Conservation (phyloP, 2,888 invertebrate species). For the Cephus pulcher region DNA sequence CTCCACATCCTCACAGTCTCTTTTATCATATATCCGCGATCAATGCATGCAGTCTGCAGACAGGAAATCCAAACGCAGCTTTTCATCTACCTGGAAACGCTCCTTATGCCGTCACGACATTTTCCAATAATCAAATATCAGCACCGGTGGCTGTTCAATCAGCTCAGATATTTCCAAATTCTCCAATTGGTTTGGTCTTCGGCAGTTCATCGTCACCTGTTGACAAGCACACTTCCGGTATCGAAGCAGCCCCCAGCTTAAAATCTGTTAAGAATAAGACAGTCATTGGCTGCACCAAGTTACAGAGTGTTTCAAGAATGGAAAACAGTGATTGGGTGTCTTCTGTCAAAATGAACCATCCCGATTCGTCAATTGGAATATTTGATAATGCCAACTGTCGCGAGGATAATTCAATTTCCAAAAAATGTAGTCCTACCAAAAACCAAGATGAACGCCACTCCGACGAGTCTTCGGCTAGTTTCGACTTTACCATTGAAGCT, state of each 20-base stretch:
- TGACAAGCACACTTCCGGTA: constrained; percentile 33
- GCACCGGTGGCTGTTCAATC: constrained; percentile 29
- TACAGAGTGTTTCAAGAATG: constrained; percentile 11
- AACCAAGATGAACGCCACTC: constrained; percentile 48
- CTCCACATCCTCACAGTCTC: constrained; percentile 24
- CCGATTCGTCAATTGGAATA: not conserved
- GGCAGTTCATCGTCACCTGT: constrained; percentile 23
- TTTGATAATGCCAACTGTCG: not conserved
- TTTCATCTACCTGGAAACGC: constrained; percentile 40
- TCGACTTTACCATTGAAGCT: constrained; percentile 73
- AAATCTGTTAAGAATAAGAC: constrained; percentile 6
- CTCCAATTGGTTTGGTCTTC: constrained; percentile 28
- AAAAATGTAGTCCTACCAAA: constrained; percentile 16
- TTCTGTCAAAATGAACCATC: not conserved
- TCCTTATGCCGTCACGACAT: constrained; percentile 37
- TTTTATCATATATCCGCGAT: constrained; percentile 49
- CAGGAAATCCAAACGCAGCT: constrained; percentile 41
- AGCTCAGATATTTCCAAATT: constrained; percentile 40
- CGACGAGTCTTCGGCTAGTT: constrained; percentile 70
- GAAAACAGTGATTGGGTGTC: constrained; percentile 35
- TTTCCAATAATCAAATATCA: constrained; percentile 37
- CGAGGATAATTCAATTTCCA: not conserved
- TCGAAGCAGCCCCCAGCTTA: constrained; percentile 21
- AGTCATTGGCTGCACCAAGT: not conserved
- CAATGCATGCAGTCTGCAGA: constrained; percentile 44